Base-by-base conservation (phyloP, 1,140 invertebrate genomes). In the Phocides pigmalion region DNA sequence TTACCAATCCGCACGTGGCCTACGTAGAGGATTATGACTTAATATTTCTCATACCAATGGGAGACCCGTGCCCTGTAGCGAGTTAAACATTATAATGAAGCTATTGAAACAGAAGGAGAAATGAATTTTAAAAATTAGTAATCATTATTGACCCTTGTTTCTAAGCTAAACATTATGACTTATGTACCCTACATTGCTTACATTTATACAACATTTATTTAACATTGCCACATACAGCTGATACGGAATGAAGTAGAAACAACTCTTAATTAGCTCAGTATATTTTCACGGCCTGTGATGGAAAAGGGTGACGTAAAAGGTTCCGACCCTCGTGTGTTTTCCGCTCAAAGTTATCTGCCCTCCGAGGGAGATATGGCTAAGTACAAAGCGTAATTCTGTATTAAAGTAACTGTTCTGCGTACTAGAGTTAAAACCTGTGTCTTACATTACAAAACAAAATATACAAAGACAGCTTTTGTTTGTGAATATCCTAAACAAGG, bases 301-400 rank as follows among this genome's bases (percentile, higher is more conserved):
- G 49, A 37, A 51, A 19, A 19, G 49, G 28, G 28, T 51, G 16
- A 51, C 28, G 32, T 39, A 39, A 53, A 39, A 53, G 16, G 50
- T 53, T 53, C 50, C 50, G 50, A 53, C 50, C 50, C 50, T 53
- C 17, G 28, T 32, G 16, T 53, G 32, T 53, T 53, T 32, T 50
- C 25, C 47, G 22, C 15, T 50, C 8, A 50, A 50, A 50, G 47
- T 50, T 35, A 50, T 50, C 25, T 28, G 47, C 46, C 22, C 22
- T 49, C 46, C 4, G 46, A 50, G 25, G 35, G 35, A 50, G 25
- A 50, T 35, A 50, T 49, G 14, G n/a, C 22, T 47, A 15, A 49
- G 46, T 49, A 49, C 44, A 47, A 47, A 50, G 47, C 47, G 6
- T 50, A 50, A 50, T 50, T 50, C 22, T 50, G 28, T 14, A 12